phyloP scores from a whole-genome alignment of 1,140 invertebrate species.

The Leptopilina clavipes region DNA sequence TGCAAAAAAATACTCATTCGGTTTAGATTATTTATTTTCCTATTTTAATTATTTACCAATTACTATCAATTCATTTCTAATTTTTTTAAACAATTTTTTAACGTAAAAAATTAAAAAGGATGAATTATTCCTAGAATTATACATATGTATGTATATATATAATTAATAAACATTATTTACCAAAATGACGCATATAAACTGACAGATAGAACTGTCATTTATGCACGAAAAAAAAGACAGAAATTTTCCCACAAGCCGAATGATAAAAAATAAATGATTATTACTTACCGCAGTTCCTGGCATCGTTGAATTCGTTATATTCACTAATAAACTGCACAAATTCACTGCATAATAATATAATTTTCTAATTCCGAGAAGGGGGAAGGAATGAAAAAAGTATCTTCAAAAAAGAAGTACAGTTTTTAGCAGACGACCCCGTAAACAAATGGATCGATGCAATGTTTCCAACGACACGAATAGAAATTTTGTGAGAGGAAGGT shows the following conservation, averaged over 20 bases:
- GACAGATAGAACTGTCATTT: conserved; percentile 27
- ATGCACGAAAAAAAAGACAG: neutral
- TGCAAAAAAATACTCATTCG: too few relatives aligned
- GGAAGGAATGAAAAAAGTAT: conserved; percentile 36
- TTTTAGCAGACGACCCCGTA: conserved; percentile 60
- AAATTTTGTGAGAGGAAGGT: neutral
- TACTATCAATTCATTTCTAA: too few relatives aligned
- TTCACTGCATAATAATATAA: conserved; percentile 55
- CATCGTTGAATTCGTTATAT: conserved; percentile 47
- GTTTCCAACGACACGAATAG: neutral
- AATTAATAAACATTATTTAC: neutral
- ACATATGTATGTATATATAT: too few relatives aligned
- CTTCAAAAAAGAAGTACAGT: conserved; percentile 17
- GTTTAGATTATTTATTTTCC: too few relatives aligned
- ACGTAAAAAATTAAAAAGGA: too few relatives aligned
- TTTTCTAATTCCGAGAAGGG: neutral
- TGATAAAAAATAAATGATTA: too few relatives aligned
- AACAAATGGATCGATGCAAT: conserved; percentile 63
- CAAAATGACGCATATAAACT: neutral
- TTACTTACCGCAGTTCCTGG: conserved; percentile 53
- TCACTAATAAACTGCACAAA: conserved; percentile 47
- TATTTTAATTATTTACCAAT: too few relatives aligned
- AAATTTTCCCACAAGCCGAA: neutral
- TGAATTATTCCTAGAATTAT: too few relatives aligned
- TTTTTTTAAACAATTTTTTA: too few relatives aligned